Conservation (phyloP, 2,797 vertebrate genomes). For the Hemibagrus guttatus region DNA sequence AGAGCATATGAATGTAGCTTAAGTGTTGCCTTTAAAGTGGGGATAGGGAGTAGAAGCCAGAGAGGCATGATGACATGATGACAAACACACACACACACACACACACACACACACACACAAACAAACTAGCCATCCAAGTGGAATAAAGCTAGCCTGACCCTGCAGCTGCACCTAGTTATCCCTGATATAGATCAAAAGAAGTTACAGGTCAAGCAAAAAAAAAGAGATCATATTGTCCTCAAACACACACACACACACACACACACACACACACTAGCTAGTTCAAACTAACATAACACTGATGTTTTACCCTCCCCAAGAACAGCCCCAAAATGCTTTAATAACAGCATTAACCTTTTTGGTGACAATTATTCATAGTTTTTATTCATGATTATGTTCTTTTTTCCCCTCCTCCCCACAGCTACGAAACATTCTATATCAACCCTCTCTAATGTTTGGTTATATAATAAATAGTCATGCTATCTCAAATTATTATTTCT, state of each 20-base stretch:
- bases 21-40: background rate
- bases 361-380: conserved; percentile 51
- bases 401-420: conserved; percentile 13
- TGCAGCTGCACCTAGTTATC: conserved; percentile 65
- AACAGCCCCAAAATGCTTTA: conserved; percentile 27
- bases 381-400: conserved; percentile 44
- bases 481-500: conserved; percentile 69
- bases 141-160: conserved; percentile 78
- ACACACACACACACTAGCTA: background rate
- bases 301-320: background rate
- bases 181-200: conserved; percentile 63
- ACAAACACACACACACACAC: background rate
- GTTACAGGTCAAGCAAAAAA: conserved; percentile 43
- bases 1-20: background rate
- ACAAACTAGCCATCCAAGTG: conserved; percentile 78
- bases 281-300: background rate
- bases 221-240: background rate
- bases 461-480: conserved; percentile 56
- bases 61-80: background rate
- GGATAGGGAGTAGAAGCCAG: background rate
- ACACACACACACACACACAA: background rate
- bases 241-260: background rate
- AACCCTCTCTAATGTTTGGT: conserved; percentile 44
- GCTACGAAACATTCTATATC: conserved; percentile 39
- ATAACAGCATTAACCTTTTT: conserved; percentile 48